Base-by-base conservation (phyloP, 2,888 invertebrate species). In the Ephialtes manifestator region DNA sequence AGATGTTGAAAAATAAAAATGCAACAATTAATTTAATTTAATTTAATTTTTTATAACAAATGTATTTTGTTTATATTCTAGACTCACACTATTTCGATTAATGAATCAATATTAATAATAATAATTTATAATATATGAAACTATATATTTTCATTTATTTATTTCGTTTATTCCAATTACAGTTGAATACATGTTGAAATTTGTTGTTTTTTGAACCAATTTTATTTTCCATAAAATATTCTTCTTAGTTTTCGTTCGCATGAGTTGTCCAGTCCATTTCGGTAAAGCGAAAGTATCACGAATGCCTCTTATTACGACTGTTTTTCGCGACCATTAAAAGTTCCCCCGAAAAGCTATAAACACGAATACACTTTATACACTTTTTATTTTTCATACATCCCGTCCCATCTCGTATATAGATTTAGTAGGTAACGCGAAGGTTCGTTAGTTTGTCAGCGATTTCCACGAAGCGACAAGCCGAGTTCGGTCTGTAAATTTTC, bases 291-390 rank as follows among this genome's bases (percentile, higher is more conserved):
- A 63, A 75, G 35, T 63, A 20, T 51, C 20, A 11, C 46, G 39
- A 35, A 48, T 48, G 60, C 24, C 8, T 43, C 43, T 63, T 51
- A 46, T 76, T 63, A 31, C 72, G 39, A 18, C 48, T 71, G 65
- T 77, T 81, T 84, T 72, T 24, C 60, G 43, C 67, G 67, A 77
- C 55, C 84, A 81, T 84, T 79, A 74, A 81, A 71, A 72, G 31
- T 77, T 84, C 76, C 80, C 84, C 20, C 80, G 84, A 84, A 84
- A 58, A 8, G 78, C 60, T 63, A 77, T 84, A 76, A 84, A 77
- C 28, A 63, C 35, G 63, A 28, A 18, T 55, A 31, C 43, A 46
- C 63, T 68, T 67, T 58, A 48, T 60, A 48, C 60, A 15, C 71
- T 79, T 75, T 60, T 68, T 31, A 31, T 39, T 58, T 58, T 31